A percentile compares a stretch with the other conserved stretches of the same genome.
Evolutionary conservation across 2,113 vertebrate genomes (phyloP).

Genomic region (Pachypanchax playfairii): DNA sequence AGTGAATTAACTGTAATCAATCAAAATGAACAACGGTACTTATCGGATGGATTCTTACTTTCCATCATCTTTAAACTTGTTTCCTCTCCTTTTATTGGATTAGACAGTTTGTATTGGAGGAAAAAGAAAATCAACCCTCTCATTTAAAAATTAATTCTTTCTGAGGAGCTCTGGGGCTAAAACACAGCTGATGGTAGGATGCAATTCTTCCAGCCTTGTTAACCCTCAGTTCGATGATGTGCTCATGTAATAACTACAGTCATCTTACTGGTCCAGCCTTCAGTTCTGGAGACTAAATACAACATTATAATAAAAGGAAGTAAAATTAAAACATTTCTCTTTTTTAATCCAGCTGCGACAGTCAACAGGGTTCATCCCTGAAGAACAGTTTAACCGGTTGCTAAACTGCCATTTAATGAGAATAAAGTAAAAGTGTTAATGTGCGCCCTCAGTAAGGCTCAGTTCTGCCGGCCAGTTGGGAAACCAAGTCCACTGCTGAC

Average conservation of each 20-base stretch:
- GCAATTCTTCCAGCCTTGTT: not conserved
- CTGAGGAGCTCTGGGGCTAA: not conserved
- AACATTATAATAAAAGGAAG: slow-evolving; percentile 25
- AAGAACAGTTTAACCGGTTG: slow-evolving; percentile 2
- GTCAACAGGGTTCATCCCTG: not conserved
- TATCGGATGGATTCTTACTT: not conserved
- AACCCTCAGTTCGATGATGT: slow-evolving; percentile 1
- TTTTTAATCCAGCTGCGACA: slow-evolving; percentile 5
- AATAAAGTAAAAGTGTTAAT: not conserved
- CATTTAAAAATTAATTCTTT: not conserved
- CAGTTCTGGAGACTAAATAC: slow-evolving; percentile 11
- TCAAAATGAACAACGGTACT: not conserved
- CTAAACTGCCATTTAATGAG: slow-evolving; percentile 8
- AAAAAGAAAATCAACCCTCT: not conserved
- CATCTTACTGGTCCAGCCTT: not conserved
- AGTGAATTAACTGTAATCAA: slow-evolving; percentile 14
- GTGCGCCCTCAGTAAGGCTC: slow-evolving; percentile 1
- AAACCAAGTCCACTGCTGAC: slow-evolving; percentile 30
- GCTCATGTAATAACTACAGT: slow-evolving; percentile 14
- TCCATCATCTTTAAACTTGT: not conserved
- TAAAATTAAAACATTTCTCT: slow-evolving; percentile 3
- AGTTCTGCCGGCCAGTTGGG: slow-evolving; percentile 3
- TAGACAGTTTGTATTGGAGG: not conserved
- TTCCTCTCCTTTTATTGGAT: not conserved
- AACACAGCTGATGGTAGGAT: not conserved